phyloP scores from a whole-genome alignment of 2,797 vertebrate genomes.

The Notolabrus celidotus region DNA sequence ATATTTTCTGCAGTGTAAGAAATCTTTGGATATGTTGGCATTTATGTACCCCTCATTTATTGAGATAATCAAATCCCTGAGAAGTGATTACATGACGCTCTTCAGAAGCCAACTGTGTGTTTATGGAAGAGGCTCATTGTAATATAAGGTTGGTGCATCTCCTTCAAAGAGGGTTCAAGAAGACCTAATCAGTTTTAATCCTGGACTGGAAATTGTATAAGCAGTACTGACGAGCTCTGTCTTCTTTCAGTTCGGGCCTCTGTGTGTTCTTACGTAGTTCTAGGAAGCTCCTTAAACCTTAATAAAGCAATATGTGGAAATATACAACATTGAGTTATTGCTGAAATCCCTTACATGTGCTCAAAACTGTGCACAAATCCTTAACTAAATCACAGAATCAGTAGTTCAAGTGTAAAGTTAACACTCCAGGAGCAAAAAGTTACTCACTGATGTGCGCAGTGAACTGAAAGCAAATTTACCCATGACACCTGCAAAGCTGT shows the following conservation, averaged over 20 bases:
- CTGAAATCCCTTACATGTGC: neutral
- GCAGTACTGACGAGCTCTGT: neutral
- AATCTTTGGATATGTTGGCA: too few relatives aligned
- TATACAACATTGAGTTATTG: neutral
- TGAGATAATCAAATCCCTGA: too few relatives aligned
- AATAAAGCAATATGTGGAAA: neutral
- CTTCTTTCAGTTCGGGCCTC: neutral
- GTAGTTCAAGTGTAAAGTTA: neutral
- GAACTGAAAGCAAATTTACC: slow-evolving; percentile 7
- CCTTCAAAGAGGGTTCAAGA: too few relatives aligned
- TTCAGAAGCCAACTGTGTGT: too few relatives aligned
- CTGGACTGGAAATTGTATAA: too few relatives aligned
- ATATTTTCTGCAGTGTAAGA: too few relatives aligned
- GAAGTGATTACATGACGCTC: too few relatives aligned
- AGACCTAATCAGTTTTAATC: too few relatives aligned
- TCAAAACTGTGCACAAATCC: neutral
- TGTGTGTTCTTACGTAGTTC: neutral
- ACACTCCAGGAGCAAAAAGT: slow-evolving; percentile 5
- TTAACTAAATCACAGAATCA: neutral
- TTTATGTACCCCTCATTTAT: too few relatives aligned
- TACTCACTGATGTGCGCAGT: neutral
- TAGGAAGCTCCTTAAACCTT: neutral
- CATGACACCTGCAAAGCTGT: slow-evolving; percentile 2
- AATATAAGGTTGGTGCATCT: too few relatives aligned
- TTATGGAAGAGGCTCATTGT: too few relatives aligned